Base-by-base conservation (phyloP, 1,140 invertebrate species). In the Euwallacea fornicatus region DNA sequence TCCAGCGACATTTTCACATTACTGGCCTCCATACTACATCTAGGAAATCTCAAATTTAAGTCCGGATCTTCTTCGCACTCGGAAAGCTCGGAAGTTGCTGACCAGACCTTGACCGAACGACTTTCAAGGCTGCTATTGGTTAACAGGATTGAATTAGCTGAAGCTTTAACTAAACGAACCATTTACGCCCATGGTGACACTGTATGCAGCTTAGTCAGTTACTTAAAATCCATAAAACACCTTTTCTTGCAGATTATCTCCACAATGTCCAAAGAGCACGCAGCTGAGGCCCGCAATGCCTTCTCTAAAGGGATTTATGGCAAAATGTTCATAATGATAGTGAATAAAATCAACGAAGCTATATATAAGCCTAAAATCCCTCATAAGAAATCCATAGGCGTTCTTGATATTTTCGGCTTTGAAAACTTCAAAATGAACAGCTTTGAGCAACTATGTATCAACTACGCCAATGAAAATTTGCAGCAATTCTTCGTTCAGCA, bases 361-460 rank as follows among this genome's bases (percentile, higher is more conserved):
- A 93, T 98, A 76, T 92, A 87, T 78, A 90, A 89, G 82, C 86
- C 87, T 15, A 85, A 88, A 72, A 81, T 82, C 10, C 75, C 84
- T 3, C 82, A 82, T 3, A 86, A 90, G 73, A 88, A 86, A 66
- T 90, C 90, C 0, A 96, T 98, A 71, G 96, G 96, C 8, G 93
- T 98, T 7, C 83, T 98, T 50, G 96, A 98, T 81, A 98, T 98
- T 75, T 98, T 97, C 83, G 96, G 96, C 10, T 98, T 98, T 84
- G 96, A 98, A 86, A 97, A 97, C 81, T 97, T 98, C 80, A 87
- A 89, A 11, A 86, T 86, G 2, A 97, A 97, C 80, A 96, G 93
- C 83, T 98, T 97, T 83, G 97, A 98, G 79, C 96, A 98, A 78
- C 85, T 98, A 44, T 98, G 96, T 81, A 98, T 98, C 72, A 98